phyloP scores from a whole-genome alignment of 2,113 vertebrate species.

The Neogale vison region DNA sequence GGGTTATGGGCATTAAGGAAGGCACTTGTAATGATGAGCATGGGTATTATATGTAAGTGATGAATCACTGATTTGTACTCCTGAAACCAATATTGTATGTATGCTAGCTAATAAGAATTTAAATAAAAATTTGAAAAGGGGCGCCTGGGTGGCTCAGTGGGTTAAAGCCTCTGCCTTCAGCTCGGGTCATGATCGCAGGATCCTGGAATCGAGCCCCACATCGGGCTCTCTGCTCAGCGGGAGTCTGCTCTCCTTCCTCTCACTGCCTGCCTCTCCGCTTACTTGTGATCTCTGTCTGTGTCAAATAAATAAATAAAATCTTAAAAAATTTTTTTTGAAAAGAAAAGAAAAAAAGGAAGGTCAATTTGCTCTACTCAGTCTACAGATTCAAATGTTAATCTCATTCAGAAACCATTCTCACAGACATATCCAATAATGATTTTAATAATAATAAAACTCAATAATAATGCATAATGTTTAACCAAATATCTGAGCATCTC shows the following conservation, averaged over 20 bases:
- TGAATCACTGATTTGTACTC: background rate
- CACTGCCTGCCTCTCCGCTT: too few species aligned
- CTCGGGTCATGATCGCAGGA: too few species aligned
- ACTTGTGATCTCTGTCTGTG: too few species aligned
- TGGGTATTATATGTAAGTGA: background rate
- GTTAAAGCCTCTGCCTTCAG: too few species aligned
- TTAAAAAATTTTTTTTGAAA: background rate
- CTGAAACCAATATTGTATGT: background rate
- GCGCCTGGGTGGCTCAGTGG: too few species aligned
- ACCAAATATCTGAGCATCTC: background rate
- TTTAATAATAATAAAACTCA: background rate
- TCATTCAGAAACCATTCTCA: background rate
- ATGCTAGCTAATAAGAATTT: background rate
- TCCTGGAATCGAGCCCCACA: too few species aligned
- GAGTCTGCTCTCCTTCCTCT: too few species aligned
- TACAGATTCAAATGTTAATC: background rate
- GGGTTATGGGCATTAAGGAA: background rate
- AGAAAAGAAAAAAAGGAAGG: background rate
- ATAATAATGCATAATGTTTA: background rate
- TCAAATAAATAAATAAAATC: too few species aligned
- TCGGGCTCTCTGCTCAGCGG: too few species aligned
- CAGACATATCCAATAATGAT: background rate
- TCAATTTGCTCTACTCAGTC: background rate
- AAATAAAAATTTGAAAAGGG: background rate
- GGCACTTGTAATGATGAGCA: background rate